Conservation (phyloP, 1,140 invertebrate genomes). For the Tyrophagus putrescentiae region DNA sequence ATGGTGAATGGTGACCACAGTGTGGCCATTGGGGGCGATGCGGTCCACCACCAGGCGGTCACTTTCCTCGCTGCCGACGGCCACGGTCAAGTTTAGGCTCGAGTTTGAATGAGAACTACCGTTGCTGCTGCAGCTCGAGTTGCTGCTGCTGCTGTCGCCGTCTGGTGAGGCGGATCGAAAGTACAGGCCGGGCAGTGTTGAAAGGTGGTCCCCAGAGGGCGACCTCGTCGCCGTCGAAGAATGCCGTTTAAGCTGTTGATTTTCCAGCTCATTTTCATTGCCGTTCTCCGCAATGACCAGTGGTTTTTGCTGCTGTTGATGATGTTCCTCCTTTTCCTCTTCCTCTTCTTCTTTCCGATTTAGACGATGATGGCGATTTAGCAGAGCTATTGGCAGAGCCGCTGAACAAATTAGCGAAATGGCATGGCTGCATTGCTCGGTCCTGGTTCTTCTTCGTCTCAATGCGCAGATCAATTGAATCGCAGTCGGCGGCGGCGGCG, state of each 20-base stretch:
- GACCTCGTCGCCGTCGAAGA: background rate
- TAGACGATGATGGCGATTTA: background rate
- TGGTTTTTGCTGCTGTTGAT: background rate
- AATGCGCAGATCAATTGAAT: conserved; percentile 7
- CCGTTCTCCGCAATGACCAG: background rate
- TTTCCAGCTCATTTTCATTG: background rate
- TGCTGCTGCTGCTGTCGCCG: background rate
- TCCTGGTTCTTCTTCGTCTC: conserved; percentile 6
- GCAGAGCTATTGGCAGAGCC: too few species aligned
- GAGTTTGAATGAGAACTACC: too few species aligned
- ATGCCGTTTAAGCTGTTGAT: background rate
- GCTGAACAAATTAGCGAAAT: too few species aligned
- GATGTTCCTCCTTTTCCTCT: background rate
- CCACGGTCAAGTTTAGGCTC: background rate
- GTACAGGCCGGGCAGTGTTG: background rate
- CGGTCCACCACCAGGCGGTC: too few species aligned
- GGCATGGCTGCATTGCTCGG: too few species aligned
- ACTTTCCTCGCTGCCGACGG: background rate
- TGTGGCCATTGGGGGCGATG: too few species aligned
- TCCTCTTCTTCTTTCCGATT: background rate
- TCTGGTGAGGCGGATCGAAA: background rate
- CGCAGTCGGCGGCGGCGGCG: background rate
- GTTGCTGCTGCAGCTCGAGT: background rate
- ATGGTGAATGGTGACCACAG: background rate
- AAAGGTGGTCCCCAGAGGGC: background rate